Evolutionary conservation across 1,140 invertebrate genomes (phyloP), one percentile per base, ranked within the genome.

Genomic region (Drosophila lini): DNA sequence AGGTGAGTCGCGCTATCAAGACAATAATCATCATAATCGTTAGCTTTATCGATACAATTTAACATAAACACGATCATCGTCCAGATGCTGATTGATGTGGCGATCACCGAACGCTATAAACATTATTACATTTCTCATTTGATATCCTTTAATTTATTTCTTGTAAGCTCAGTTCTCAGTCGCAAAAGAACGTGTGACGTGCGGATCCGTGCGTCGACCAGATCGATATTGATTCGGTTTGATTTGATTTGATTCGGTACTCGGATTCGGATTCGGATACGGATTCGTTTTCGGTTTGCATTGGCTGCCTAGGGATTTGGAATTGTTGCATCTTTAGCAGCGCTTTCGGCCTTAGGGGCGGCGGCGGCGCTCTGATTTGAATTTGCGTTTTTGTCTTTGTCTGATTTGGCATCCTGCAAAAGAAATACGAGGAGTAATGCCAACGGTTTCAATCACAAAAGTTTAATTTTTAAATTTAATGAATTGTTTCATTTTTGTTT

Each of bases 341-440:
- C 70, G 61, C 74, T 75, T 81, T 55, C 90, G 63, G 78, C 74
- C 76, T 85, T 78, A 63, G 61, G 70, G 70, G 77, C 77, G 67
- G 61, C 79, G 71, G 77, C 77, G 65, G 68, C 79, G 71, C 73
- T 84, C 74, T 77, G 68, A 80, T 76, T 91, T 80, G 80, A 77
- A 80, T 79, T 91, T 79, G 80, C 76, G 74, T 86, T 81, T 91
- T 78, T 85, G 36, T 74, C 65, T 90, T 90, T 90, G 74, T 88
- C 89, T 85, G 67, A 59, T 47, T 89, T 91, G 77, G 81, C 83
- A 89, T 91, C 90, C 90, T 91, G 90, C 69, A 91, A 91, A 78
- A 81, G 74, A 91, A 85, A 74, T 78, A 82, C 73, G 57, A 65
- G 74, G 53, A 65, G 74, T 64, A 75, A 67, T 85, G 73, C 75